phyloP scores from a whole-genome alignment of 2,888 invertebrate genomes.

The Agriopis leucophaearia region DNA sequence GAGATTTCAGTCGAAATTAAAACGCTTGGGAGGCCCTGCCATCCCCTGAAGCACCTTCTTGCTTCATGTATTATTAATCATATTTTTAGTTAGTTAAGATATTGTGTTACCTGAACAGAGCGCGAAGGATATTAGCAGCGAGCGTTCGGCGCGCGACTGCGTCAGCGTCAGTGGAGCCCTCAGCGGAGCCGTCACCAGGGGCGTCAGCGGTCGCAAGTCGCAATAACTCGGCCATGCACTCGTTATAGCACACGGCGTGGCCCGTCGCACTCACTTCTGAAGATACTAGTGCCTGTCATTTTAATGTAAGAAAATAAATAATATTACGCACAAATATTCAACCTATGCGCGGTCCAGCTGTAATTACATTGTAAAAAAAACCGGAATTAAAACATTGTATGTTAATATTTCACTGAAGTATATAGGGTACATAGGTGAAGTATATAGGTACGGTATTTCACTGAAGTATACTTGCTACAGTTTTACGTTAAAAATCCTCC shows the following conservation, averaged over 20 bases:
- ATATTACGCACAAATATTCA: too few relatives aligned
- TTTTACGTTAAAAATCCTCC: too few relatives aligned
- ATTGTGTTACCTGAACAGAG: slow-evolving; percentile 82
- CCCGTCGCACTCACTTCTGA: slow-evolving; percentile 27
- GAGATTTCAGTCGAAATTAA: too few relatives aligned
- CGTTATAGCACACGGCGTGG: slow-evolving; percentile 13
- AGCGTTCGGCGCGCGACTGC: slow-evolving; percentile 89
- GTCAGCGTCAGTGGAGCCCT: slow-evolving; percentile 73
- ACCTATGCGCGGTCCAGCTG: neutral
- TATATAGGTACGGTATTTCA: too few relatives aligned
- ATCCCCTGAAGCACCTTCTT: too few relatives aligned
- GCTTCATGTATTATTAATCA: too few relatives aligned
- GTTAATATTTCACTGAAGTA: too few relatives aligned
- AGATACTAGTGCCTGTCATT: slow-evolving; percentile 34
- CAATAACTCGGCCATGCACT: slow-evolving; percentile 4
- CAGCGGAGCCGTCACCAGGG: neutral
- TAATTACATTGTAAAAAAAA: too few relatives aligned
- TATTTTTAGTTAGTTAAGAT: neutral
- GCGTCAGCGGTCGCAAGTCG: neutral
- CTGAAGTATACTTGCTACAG: too few relatives aligned
- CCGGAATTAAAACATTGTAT: too few relatives aligned
- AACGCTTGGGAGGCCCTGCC: too few relatives aligned
- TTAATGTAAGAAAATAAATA: neutral
- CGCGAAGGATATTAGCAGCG: slow-evolving; percentile 89
- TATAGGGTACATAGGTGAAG: too few relatives aligned